phyloP scores from a whole-genome alignment of 2,888 invertebrate genomes.

The Cerceris ruficornis region DNA sequence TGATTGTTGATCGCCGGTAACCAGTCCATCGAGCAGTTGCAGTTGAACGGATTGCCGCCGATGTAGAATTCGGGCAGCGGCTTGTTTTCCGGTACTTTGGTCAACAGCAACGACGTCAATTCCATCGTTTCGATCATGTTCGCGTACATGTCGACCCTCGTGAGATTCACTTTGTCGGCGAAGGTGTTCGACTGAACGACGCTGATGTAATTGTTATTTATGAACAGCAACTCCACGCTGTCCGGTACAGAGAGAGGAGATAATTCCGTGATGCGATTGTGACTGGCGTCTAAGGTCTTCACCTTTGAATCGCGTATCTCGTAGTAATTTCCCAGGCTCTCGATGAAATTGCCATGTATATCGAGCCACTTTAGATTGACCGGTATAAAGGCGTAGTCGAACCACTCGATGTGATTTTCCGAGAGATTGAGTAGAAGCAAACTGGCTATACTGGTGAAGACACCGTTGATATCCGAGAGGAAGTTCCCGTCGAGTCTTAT shows the following conservation, averaged over 20 bases:
- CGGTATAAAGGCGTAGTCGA: constrained; percentile 96
- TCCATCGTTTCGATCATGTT: constrained; percentile 93
- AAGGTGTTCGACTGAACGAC: constrained; percentile 93
- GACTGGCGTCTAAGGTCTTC: constrained; percentile 93
- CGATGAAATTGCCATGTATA: constrained; percentile 94
- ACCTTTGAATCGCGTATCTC: constrained; percentile 87
- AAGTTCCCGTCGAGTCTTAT: constrained; percentile 94
- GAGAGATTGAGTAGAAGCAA: constrained; percentile 94
- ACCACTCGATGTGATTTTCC: constrained; percentile 95
- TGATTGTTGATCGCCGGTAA: constrained; percentile 94
- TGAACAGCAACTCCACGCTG: constrained; percentile 93
- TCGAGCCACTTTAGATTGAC: constrained; percentile 95
- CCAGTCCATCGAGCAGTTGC: constrained; percentile 98
- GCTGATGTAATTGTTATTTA: constrained; percentile 93
- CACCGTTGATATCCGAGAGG: constrained; percentile 94
- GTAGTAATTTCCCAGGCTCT: constrained; percentile 93
- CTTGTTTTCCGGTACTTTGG: constrained; percentile 88
- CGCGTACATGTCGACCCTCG: constrained; percentile 94
- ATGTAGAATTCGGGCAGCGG: constrained; percentile 94
- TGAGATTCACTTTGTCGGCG: constrained; percentile 91
- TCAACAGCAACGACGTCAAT: constrained; percentile 89
- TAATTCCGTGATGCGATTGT: constrained; percentile 92
- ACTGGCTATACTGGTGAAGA: constrained; percentile 92
- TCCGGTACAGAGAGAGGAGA: constrained; percentile 93
- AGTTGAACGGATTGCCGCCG: constrained; percentile 96